Conservation (phyloP, 92 coral and sea anemone genomes). For the Meandrina meandrites region DNA sequence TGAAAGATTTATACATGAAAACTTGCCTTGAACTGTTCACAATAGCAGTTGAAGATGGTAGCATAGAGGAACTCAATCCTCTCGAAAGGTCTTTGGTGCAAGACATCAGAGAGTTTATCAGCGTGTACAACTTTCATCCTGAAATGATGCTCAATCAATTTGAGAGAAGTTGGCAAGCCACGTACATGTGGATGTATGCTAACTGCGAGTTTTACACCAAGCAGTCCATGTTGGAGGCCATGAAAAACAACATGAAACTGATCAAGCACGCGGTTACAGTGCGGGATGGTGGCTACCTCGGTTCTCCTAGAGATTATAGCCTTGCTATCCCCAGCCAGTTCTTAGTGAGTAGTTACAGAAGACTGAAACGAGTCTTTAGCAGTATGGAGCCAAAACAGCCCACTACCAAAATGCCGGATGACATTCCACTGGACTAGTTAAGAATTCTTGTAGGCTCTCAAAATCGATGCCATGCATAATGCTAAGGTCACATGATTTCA, state of each 20-base stretch:
- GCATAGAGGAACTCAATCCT: not conserved
- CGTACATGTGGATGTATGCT: not conserved
- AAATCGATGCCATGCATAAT: not conserved
- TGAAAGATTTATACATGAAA: not conserved
- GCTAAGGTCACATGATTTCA: too few species aligned
- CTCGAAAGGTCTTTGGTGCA: conserved; percentile 17
- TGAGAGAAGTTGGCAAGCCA: not conserved
- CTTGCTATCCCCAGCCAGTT: not conserved
- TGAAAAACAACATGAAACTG: not conserved
- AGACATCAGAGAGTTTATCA: not conserved
- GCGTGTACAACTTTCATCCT: conserved; percentile 2
- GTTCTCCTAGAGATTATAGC: not conserved
- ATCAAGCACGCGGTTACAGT: not conserved
- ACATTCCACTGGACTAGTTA: not conserved
- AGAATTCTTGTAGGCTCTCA: not conserved
- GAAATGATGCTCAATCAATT: not conserved
- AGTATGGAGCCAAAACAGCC: not conserved
- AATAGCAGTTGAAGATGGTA: conserved; percentile 9
- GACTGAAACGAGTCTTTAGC: not conserved
- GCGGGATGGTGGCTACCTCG: not conserved
- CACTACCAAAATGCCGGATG: not conserved
- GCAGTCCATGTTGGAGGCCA: not conserved
- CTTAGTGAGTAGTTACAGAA: not conserved
- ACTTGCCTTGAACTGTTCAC: not conserved
- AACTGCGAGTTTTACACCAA: not conserved